phyloP scores from a whole-genome alignment of 2,113 vertebrate species.

The Pollimyrus isidori region DNA sequence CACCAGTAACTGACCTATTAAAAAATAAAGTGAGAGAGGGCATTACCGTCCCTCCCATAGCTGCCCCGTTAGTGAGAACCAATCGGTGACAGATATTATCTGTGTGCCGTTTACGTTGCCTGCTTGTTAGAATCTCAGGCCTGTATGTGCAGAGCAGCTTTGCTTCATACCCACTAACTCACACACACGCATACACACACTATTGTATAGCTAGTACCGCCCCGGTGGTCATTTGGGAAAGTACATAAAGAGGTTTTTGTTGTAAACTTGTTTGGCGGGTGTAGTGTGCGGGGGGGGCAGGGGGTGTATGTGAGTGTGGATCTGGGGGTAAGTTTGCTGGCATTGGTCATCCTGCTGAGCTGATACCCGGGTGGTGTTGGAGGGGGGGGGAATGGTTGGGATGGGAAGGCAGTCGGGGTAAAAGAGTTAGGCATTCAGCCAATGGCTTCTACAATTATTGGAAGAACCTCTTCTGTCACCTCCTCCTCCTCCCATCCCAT shows the following conservation, averaged over 20 bases:
- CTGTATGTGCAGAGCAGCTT: neutral
- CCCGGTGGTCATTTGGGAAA: neutral
- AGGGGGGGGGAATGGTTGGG: neutral
- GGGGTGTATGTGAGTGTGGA: neutral
- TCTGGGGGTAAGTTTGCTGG: neutral
- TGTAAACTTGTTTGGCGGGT: neutral
- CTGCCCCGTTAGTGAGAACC: neutral
- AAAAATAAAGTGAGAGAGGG: neutral
- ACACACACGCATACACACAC: neutral
- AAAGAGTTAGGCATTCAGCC: slow-evolving; percentile 1
- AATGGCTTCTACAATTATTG: neutral
- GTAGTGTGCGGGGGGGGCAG: neutral
- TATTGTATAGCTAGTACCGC: neutral
- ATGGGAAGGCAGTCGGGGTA: neutral
- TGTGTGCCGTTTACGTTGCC: neutral
- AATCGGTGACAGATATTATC: neutral
- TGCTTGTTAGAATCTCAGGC: neutral
- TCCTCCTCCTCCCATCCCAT: neutral
- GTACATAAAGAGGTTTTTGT: neutral
- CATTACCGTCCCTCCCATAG: neutral
- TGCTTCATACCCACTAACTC: neutral
- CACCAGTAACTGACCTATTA: slow-evolving; percentile 19
- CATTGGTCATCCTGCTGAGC: neutral
- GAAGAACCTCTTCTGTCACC: neutral
- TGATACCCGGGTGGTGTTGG: neutral